These are phyloP conservation scores for Samia ricini DNA, from an alignment of 1,140 invertebrate genomes.

Conservation along the genomic window DNA sequence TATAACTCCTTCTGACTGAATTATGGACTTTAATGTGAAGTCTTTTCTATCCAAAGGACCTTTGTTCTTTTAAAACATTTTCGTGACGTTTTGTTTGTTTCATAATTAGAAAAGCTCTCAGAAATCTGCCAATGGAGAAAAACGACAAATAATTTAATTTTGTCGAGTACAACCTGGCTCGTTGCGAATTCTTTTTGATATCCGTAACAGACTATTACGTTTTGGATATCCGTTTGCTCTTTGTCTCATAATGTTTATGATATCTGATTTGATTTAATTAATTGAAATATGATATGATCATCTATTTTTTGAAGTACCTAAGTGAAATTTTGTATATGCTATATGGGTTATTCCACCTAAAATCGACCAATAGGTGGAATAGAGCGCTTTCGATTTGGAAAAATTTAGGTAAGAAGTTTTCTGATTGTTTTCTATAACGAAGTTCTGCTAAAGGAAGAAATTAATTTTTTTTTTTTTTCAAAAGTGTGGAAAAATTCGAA, in stretches of 20 bases:
- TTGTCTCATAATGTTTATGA: not conserved
- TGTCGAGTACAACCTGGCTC: not conserved
- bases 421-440: too few species aligned
- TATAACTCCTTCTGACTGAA: not conserved
- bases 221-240: not conserved
- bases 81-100: conserved; percentile 9
- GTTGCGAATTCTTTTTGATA: conserved; percentile 1
- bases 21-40: not conserved
- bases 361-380: too few species aligned
- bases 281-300: too few species aligned
- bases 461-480: too few species aligned
- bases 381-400: too few species aligned
- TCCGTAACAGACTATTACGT: conserved; percentile 6
- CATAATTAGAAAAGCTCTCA: conserved; percentile 6
- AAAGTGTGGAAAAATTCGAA: too few species aligned
- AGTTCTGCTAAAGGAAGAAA: too few species aligned
- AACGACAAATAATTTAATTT: conserved; percentile 9
- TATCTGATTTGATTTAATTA: not conserved
- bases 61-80: conserved; percentile 7
- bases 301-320: too few species aligned
- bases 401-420: too few species aligned
- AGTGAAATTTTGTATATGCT: too few species aligned
- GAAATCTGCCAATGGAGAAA: conserved; percentile 2
- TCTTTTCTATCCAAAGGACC: not conserved
- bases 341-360: too few species aligned